Percentiles rank a stretch among this genome's conserved stretches.
Conservation (phyloP, 2,113 vertebrate genomes). For the Tautogolabrus adspersus region DNA sequence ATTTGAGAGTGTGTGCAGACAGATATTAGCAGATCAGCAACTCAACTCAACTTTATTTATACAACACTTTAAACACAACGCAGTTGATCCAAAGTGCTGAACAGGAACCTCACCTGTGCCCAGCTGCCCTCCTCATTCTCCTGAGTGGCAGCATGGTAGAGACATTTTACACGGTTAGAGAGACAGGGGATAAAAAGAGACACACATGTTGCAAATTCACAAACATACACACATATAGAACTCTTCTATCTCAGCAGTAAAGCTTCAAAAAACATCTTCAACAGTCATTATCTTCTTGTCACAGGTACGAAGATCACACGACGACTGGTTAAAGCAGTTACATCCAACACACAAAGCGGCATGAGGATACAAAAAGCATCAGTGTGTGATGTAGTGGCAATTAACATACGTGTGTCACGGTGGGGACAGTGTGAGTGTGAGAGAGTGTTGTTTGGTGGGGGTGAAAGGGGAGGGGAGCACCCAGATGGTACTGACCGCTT, state of each 20-base stretch:
- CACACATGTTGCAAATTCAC: conserved; percentile 21
- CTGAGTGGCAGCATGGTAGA: conserved; percentile 89
- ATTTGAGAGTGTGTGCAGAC: conserved; percentile 28
- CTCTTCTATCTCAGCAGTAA: conserved; percentile 6
- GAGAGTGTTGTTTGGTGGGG: conserved; percentile 60
- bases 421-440: conserved; percentile 64
- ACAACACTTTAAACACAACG: too few species aligned
- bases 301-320: conserved; percentile 20
- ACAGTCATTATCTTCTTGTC: conserved; percentile 14
- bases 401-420: conserved; percentile 62
- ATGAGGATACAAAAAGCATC: conserved; percentile 36
- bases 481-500: conserved; percentile 93
- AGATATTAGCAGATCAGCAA: conserved; percentile 35
- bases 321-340: conserved; percentile 37
- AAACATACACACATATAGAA: conserved; percentile 20
- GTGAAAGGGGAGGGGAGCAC: conserved; percentile 63
- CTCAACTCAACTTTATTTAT: too few species aligned
- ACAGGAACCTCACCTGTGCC: conserved; percentile 92
- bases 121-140: conserved; percentile 98
- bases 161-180: conserved; percentile 67
- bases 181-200: conserved; percentile 23
- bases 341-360: conserved; percentile 49
- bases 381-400: conserved; percentile 40
- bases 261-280: conserved; percentile 18
- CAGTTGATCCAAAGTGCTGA: too few species aligned